Percentiles rank a stretch among this genome's conserved stretches.
Conservation (phyloP, 2,113 vertebrate genomes). For the Probosciger aterrimus region DNA sequence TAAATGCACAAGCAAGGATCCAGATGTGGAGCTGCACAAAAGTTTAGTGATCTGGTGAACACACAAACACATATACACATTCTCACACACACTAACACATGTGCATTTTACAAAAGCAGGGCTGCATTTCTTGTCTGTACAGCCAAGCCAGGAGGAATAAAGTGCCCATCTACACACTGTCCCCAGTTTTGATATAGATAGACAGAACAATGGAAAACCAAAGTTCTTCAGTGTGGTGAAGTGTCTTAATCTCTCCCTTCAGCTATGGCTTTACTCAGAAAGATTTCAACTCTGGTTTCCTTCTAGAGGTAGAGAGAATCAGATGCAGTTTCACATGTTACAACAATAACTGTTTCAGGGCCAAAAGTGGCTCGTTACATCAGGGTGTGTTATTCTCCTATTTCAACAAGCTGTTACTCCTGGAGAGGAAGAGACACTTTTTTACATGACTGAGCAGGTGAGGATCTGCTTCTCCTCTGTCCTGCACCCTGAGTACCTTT, state of each 20-base stretch:
- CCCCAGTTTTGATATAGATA: background rate
- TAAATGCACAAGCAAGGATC: background rate
- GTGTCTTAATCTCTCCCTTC: background rate
- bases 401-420: background rate
- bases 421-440: background rate
- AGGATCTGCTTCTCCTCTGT: background rate
- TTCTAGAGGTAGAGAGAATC: background rate
- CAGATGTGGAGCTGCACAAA: background rate
- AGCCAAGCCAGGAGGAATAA: background rate
- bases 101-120: background rate
- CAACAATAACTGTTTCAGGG: background rate
- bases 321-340: background rate
- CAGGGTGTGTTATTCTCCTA: background rate
- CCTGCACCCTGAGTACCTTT: background rate
- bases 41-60: background rate
- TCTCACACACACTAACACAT: rapidly evolving
- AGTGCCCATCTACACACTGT: background rate
- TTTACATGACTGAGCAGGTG: background rate
- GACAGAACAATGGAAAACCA: background rate
- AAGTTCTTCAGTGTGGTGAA: background rate
- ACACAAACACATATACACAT: background rate
- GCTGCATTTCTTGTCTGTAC: background rate
- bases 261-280: background rate
- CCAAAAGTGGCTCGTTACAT: background rate
- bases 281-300: background rate